Base-by-base conservation (phyloP, 1,140 invertebrate species). In the Leptoteleia sp. region DNA sequence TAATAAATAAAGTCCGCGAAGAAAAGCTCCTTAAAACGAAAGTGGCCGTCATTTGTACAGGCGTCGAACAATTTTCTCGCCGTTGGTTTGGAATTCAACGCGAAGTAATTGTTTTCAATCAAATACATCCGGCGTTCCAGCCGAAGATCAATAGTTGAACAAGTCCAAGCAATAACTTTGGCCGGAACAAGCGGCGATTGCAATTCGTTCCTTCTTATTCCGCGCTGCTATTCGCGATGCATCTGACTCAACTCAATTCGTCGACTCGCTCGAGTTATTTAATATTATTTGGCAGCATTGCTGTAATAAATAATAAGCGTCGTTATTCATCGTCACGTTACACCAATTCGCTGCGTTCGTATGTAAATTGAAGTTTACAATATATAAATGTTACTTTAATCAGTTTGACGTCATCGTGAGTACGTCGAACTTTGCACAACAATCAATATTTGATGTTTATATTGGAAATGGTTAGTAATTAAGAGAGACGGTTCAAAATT, bases 21-120 rank as follows among this genome's bases (percentile, higher is more conserved):
- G 15, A 17, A 40, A 8, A 8, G 15, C 15, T 40, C 1, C 16
- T 40, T 8, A 19, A 40, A 40, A 40, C 17, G 7, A 40, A 40
- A 40, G 29, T 47, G 11, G 43, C 22, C n/a, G 6, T 47, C 25
- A 47, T 47, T 47, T 47, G 43, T 47, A 29, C 27, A 29, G 3
- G 7, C 27, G 27, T 13, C 42, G 11, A 12, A 29, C 25, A 29
- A 47, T 27, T 47, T 47, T 13, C 11, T 47, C 43, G n/a, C 9
- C 25, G 11, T 13, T 31, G 8, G 22, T 38, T 38, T 38, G 1
- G 15, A 38, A 13, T 1, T 35, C 35, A 15, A 38, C 35, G 13
- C 13, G 8, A 38, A 37, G 8, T 19, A 40, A 59, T 59, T 59
- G 54, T 59, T 43, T 59, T 33, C 27, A 45, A 59, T 59, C 12